Percentiles rank a stretch among this genome's conserved stretches.
These are phyloP conservation scores for Festucalex cinctus DNA, from an alignment of 2,113 vertebrate genomes.

Conservation along the genomic window DNA sequence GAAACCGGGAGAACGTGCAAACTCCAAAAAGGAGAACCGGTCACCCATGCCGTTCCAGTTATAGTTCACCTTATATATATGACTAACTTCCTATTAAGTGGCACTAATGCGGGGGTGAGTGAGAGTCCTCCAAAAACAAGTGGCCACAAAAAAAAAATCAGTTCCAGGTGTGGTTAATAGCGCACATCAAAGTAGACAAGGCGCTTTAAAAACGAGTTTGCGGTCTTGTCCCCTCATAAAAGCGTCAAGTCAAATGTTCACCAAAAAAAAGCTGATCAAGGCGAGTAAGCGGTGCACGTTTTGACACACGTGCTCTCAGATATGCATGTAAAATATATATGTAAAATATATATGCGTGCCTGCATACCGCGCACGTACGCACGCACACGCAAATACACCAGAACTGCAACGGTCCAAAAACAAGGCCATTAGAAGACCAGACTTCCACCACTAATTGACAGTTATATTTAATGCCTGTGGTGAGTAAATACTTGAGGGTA, in stretches of 20 bases:
- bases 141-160: slow-evolving; percentile 58
- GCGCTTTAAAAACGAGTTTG: slow-evolving; percentile 48
- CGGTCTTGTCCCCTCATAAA: slow-evolving; percentile 72
- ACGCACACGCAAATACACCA: slow-evolving; percentile 33
- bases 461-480: slow-evolving; percentile 61
- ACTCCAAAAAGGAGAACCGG: no score
- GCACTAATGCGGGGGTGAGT: slow-evolving; percentile 15
- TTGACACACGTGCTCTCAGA: slow-evolving; percentile 27
- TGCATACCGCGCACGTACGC: slow-evolving; percentile 2
- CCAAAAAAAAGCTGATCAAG: slow-evolving; percentile 67
- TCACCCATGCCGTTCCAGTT: neutral
- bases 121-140: slow-evolving; percentile 38
- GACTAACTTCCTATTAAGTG: slow-evolving; percentile 29
- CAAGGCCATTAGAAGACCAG: slow-evolving; percentile 58
- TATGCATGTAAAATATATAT: neutral
- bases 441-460: slow-evolving; percentile 65
- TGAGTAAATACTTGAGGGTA: slow-evolving; percentile 58
- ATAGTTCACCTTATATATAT: slow-evolving; percentile 36
- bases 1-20: no score
- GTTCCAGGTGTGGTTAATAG: slow-evolving; percentile 67
- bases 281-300: slow-evolving; percentile 30
- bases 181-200: slow-evolving; percentile 64
- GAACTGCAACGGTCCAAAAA: slow-evolving; percentile 46
- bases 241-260: slow-evolving; percentile 70
- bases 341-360: no score